Base-by-base conservation (phyloP, 2,113 vertebrate genomes). In the Clarias batrachus region DNA sequence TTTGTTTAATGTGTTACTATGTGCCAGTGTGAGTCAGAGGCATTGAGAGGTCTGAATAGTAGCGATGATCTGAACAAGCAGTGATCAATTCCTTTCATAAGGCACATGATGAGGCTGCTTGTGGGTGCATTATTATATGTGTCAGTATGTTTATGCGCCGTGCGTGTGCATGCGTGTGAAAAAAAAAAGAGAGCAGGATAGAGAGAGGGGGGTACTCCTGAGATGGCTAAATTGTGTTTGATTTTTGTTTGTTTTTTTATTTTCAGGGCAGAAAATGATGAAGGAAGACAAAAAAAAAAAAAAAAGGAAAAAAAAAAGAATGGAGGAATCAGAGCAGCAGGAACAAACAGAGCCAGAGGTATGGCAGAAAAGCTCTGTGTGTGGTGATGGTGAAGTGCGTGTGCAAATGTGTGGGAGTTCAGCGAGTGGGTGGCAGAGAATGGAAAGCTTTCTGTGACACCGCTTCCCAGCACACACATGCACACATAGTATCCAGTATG, bases 371-470 rank as follows among this genome's bases (percentile, higher is more conserved):
- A 94, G 93, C 94, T 91, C 92, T 91, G 91, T 85, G 84, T 68
- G 88, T 85, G 91, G 66, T 93, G 93, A 94, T 92, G 93, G 93
- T 93, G 95, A 94, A 92, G 82, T 81, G 76, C 80, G 77, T 87
- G 85, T 84, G 82, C 86, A 83, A 91, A 48, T 93, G 92, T 95
- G 94, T 94, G 94, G 94, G 95, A 95, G 94, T 93, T 93, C 92
- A 87, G 90, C 88, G 94, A 92, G 95, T 95, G 95, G 94, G 94
- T 91, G 93, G 94, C 91, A 92, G 90, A 94, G 92, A 94, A 94
- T 93, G 93, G 92, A 95, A 93, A 94, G 94, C 92, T 94, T 94
- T 95, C 88, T 94, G 93, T 95, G 93, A 94, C 93, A 94, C 92
- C 94, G 94, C 94, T 94, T 94, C 94, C 91, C 82, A 90, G 80